These are phyloP conservation scores for Hozukius guyotensis DNA, from an alignment of 2,797 vertebrate species.

Conservation along the genomic window DNA sequence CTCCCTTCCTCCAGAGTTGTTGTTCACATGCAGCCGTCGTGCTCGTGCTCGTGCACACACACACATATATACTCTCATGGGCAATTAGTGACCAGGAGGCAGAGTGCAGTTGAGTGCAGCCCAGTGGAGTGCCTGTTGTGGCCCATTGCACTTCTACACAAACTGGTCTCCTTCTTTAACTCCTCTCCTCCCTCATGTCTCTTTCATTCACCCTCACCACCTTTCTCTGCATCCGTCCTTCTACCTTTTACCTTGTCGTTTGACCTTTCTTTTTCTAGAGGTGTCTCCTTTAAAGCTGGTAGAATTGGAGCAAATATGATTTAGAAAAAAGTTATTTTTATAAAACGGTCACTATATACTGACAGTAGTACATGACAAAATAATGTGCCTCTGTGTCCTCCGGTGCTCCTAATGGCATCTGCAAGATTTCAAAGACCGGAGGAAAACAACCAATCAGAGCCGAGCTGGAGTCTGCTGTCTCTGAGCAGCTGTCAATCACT, in stretches of 20 bases:
- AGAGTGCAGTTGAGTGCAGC: constrained; percentile 44
- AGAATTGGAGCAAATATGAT: no score
- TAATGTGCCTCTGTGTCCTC: no score
- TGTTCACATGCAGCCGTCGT: constrained; percentile 51
- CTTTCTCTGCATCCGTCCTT: neutral
- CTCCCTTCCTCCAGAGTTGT: constrained; percentile 42
- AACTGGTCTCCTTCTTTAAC: constrained; percentile 12
- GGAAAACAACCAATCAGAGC: no score
- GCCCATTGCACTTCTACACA: constrained; percentile 25
- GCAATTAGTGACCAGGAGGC: constrained; percentile 39
- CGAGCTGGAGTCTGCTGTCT: no score
- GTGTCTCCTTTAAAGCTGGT: neutral
- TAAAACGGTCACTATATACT: no score
- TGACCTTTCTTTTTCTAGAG: neutral
- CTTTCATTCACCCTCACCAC: constrained; percentile 2
- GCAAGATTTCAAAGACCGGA: no score
- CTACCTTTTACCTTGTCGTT: neutral
- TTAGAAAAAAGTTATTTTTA: no score
- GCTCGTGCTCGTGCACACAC: neutral
- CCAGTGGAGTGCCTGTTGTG: constrained; percentile 34
- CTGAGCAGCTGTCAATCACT: no score
- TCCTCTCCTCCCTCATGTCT: constrained; percentile 12
- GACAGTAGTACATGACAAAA: no score
- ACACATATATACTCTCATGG: neutral
- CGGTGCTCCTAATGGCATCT: no score